These are phyloP conservation scores for Nestor notabilis DNA, from an alignment of 2,113 vertebrate species.

Conservation along the genomic window DNA sequence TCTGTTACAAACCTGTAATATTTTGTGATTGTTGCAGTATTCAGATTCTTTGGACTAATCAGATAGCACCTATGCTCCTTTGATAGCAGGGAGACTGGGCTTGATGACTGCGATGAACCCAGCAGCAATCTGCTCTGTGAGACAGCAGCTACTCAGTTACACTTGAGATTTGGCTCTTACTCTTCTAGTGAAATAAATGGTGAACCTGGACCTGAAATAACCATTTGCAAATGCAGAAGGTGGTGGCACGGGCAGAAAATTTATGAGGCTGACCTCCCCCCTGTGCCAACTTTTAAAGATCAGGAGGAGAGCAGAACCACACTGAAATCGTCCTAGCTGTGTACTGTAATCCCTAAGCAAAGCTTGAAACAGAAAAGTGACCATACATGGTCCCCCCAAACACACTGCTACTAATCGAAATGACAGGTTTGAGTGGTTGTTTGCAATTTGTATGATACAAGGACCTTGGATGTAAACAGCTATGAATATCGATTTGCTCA, in stretches of 20 bases:
- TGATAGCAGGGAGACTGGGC: not conserved
- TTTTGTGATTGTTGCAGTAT: not conserved
- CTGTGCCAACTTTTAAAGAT: not conserved
- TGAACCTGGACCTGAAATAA: not conserved
- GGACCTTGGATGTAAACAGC: not conserved
- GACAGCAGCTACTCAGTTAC: not conserved
- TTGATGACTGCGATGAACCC: not conserved
- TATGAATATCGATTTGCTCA: not conserved
- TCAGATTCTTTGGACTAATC: not conserved
- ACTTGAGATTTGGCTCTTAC: not conserved
- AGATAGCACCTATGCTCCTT: not conserved
- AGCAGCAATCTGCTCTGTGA: not conserved
- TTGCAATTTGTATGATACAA: not conserved
- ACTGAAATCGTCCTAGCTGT: not conserved
- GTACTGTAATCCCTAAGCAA: not conserved
- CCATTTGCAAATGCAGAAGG: not conserved
- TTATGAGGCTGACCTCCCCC: not conserved
- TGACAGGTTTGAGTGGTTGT: not conserved
- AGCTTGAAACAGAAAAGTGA: not conserved
- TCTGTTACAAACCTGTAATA: not conserved
- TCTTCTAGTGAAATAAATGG: not conserved
- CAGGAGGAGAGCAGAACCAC: not conserved
- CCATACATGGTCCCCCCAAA: rapidly evolving
- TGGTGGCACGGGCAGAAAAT: not conserved
- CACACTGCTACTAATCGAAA: not conserved